Evolutionary conservation across 2,888 invertebrate genomes (phyloP), one percentile per base, ranked within the genome.

Genomic region (Protodeltote pygarga): DNA sequence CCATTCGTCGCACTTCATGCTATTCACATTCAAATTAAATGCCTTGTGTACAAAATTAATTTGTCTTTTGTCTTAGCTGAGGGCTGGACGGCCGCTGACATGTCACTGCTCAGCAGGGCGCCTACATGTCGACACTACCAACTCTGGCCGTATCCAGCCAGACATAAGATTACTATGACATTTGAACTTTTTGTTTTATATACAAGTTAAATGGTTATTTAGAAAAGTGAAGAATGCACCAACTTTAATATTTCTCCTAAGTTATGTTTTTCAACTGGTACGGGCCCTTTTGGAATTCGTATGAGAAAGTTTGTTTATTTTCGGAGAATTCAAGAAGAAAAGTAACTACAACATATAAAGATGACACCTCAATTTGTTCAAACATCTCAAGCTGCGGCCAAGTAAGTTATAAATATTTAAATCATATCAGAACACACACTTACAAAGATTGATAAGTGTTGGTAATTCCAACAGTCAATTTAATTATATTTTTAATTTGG

Each of bases 21-120:
- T 91, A 91, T 91, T 92, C 91, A 89, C 89, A 91, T 91, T 92
- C 88, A 91, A 92, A 92, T 92, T 91, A 92, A 92, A 91, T 88
- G 89, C 84, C 83, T 83, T 84, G 90, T 89, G 91, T 92, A 91
- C 89, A 88, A 90, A 89, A 91, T 92, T 92, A 91, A 92, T 92
- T 92, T 91, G 91, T 92, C 92, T 90, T 92, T 92, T 92, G 92
- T 92, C 87, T 91, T 88, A 89, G 86, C 76, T 79, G 77, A 59
- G 72, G 66, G 73, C 69, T 68, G 75, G 67, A 64, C 72, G 75
- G 68, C 73, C 70, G 79, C 83, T 81, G 88, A 87, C 87, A 86
- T 83, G 87, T 84, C 83, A 71, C 79, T 70, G 76, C 89, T 54
- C 91, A 83, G 88, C 88, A 79, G 90, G 90, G 77, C 59, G 61